Evolutionary conservation across 2,797 vertebrate species (phyloP).

Genomic region (Silurus lanzhouensis): DNA sequence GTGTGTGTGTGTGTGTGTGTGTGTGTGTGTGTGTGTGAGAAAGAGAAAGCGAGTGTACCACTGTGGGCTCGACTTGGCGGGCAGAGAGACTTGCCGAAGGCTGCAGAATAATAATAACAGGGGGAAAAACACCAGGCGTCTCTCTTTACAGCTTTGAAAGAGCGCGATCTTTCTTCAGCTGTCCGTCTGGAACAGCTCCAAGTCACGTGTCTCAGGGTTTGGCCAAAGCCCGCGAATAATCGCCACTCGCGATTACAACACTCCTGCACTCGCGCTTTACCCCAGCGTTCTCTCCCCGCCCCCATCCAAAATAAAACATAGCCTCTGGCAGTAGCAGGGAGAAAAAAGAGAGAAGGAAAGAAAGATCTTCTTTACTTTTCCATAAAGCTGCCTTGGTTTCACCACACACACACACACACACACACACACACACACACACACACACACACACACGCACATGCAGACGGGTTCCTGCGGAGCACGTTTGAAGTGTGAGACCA

Average conservation of each 20-base stretch:
- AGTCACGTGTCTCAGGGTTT: slow-evolving; percentile 85
- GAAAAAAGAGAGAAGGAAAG: slow-evolving; percentile 14
- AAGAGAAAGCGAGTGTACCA: slow-evolving; percentile 33
- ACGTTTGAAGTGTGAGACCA: slow-evolving; percentile 72
- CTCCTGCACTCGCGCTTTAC: slow-evolving; percentile 65
- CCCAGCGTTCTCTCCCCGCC: slow-evolving; percentile 13
- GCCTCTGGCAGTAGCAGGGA: slow-evolving; percentile 27
- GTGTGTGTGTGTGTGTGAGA: slow-evolving; percentile 43
- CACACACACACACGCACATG: too few species aligned
- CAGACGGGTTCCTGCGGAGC: slow-evolving; percentile 62
- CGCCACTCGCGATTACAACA: slow-evolving; percentile 75
- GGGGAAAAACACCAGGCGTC: slow-evolving; percentile 65
- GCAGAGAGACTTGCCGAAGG: slow-evolving; percentile 64
- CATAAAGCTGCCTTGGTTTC: slow-evolving; percentile 45
- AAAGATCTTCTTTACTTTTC: slow-evolving; percentile 38
- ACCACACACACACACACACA: slow-evolving; percentile 30
- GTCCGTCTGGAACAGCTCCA: slow-evolving; percentile 94
- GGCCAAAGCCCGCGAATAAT: slow-evolving; percentile 74
- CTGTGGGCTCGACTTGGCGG: slow-evolving; percentile 65
- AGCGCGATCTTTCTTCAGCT: slow-evolving; percentile 95
- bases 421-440: too few species aligned
- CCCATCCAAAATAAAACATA: slow-evolving; percentile 51
- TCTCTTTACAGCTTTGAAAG: slow-evolving; percentile 87
- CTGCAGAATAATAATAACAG: slow-evolving; percentile 58
- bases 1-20: slow-evolving; percentile 42